Percentiles rank a stretch among this genome's conserved stretches.
phyloP scores from a whole-genome alignment of 2,113 vertebrate genomes.

The Alouatta palliata region DNA sequence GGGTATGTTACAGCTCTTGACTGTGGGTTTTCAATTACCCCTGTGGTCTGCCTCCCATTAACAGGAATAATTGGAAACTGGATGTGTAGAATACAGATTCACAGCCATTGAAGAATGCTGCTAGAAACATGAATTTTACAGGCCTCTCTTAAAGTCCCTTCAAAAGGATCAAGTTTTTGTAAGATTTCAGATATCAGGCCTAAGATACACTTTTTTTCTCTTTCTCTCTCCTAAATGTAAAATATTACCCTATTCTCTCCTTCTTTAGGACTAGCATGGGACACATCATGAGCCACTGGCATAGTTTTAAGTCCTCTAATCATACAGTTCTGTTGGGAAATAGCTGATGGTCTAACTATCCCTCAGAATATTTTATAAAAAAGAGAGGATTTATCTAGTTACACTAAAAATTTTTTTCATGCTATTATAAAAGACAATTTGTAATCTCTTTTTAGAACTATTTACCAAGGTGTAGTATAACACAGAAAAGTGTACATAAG shows the following conservation, averaged over 20 bases:
- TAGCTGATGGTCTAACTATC: background rate
- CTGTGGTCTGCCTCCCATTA: conserved; percentile 57
- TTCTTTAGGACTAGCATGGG: background rate
- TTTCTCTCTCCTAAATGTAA: background rate
- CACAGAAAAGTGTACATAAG: background rate
- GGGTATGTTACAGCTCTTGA: background rate
- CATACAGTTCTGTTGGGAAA: background rate
- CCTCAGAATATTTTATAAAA: background rate
- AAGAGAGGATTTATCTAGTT: conserved; percentile 21
- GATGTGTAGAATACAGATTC: conserved; percentile 1
- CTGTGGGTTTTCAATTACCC: conserved; percentile 47
- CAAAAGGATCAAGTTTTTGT: conserved; percentile 33
- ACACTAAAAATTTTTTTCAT: background rate
- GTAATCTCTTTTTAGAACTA: conserved; percentile 8
- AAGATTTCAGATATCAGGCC: background rate
- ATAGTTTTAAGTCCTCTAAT: background rate
- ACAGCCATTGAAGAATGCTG: background rate
- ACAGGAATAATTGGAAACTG: conserved; percentile 27
- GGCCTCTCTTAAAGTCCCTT: conserved; percentile 55
- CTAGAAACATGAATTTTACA: conserved; percentile 51
- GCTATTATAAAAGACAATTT: background rate
- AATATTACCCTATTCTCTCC: background rate
- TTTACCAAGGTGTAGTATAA: background rate
- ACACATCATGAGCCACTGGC: background rate
- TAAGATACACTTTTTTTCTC: background rate